Conservation (phyloP, 2,888 invertebrate genomes). For the Blomia tropicalis region DNA sequence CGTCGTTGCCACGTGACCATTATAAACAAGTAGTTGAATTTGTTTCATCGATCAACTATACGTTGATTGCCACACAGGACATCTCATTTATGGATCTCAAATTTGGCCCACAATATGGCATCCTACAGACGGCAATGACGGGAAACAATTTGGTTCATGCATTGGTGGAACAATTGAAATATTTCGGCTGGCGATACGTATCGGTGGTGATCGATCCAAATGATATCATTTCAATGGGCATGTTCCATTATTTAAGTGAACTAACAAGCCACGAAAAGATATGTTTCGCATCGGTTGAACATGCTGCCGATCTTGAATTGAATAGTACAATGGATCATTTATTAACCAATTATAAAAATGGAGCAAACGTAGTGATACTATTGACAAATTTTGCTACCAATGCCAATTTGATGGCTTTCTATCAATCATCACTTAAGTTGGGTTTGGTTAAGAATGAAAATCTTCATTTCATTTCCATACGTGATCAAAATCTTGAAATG, state of each 20-base stretch:
- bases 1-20: conserved; percentile 3
- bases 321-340: conserved; percentile 19
- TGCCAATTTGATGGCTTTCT: conserved; percentile 9
- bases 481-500: conserved; percentile 26
- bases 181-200: conserved; percentile 37
- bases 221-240: conserved; percentile 18
- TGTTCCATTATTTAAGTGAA: conserved; percentile 24
- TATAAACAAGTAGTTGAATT: conserved; percentile 18
- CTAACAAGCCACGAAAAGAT: conserved; percentile 24
- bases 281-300: conserved; percentile 25
- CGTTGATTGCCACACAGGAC: conserved; percentile 26
- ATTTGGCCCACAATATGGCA: conserved; percentile 30
- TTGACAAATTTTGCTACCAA: conserved; percentile 24
- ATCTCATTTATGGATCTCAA: conserved; percentile 30
- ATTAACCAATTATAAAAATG: conserved; percentile 25
- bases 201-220: conserved; percentile 33
- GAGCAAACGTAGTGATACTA: conserved; percentile 27
- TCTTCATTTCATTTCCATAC: conserved; percentile 25
- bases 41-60: conserved; percentile 26
- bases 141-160: conserved; percentile 32
- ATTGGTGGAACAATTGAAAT: conserved; percentile 34
- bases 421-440: conserved; percentile 23
- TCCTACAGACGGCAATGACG: conserved; percentile 32
- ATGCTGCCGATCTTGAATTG: conserved; percentile 19
- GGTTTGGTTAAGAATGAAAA: conserved; percentile 24